Percentiles rank a stretch among this genome's conserved stretches.
These are phyloP conservation scores for Gambusia affinis DNA, from an alignment of 2,113 vertebrate genomes.

Conservation along the genomic window DNA sequence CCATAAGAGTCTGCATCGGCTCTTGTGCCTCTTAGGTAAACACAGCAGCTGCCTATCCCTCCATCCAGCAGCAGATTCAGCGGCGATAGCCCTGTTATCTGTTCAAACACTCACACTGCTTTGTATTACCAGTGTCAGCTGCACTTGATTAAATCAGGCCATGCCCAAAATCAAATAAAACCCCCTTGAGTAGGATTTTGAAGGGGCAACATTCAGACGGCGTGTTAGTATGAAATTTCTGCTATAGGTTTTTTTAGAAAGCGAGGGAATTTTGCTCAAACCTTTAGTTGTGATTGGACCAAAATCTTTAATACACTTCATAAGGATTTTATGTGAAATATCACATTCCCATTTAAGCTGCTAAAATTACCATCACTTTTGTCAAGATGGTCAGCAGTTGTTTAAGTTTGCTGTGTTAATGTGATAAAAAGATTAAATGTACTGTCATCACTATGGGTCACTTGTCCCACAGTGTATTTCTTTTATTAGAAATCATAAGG, in stretches of 20 bases:
- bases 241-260: slow-evolving; percentile 37
- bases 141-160: slow-evolving; percentile 70
- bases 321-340: too few relatives aligned
- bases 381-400: background rate
- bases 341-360: too few relatives aligned
- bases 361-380: background rate
- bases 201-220: slow-evolving; percentile 40
- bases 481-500: too few relatives aligned
- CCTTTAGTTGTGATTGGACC: background rate
- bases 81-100: slow-evolving; percentile 60
- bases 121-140: slow-evolving; percentile 63
- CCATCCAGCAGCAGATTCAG: slow-evolving; percentile 47
- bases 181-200: slow-evolving; percentile 54
- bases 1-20: slow-evolving; percentile 60
- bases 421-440: too few relatives aligned
- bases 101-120: slow-evolving; percentile 60
- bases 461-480: too few relatives aligned
- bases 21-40: slow-evolving; percentile 65
- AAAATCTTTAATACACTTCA: too few relatives aligned
- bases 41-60: slow-evolving; percentile 52
- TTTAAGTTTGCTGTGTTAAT: too few relatives aligned
- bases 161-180: slow-evolving; percentile 68
- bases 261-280: slow-evolving; percentile 38
- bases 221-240: slow-evolving; percentile 46
- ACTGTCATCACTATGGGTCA: too few relatives aligned